Percentiles rank a stretch among this genome's conserved stretches.
These are phyloP conservation scores for Coregonus clupeaformis DNA, from an alignment of 2,113 vertebrate genomes.

Conservation along the genomic window DNA sequence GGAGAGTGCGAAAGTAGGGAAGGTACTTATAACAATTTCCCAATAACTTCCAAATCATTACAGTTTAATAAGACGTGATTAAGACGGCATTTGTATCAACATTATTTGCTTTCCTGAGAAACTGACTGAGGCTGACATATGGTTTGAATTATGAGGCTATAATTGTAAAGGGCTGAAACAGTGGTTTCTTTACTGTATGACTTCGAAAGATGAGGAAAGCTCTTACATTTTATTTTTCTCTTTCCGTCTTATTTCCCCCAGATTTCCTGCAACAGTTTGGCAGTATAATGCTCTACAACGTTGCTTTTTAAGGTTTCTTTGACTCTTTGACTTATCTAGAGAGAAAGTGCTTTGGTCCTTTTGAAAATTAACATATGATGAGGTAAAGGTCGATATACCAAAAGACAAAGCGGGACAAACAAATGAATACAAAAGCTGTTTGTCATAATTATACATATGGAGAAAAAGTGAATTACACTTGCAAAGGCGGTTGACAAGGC, in stretches of 20 bases:
- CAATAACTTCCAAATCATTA: slow-evolving; percentile 35
- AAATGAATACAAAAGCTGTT: slow-evolving; percentile 17
- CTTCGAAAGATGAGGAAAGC: slow-evolving; percentile 45
- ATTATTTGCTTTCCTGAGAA: slow-evolving; percentile 43
- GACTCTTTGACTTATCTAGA: background rate
- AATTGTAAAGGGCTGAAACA: slow-evolving; percentile 54
- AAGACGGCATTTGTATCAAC: slow-evolving; percentile 39
- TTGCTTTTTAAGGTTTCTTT: too few relatives aligned
- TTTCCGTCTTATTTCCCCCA: background rate
- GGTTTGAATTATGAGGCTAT: slow-evolving; percentile 54
- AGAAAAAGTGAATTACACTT: slow-evolving; percentile 38
- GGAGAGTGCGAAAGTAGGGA: slow-evolving; percentile 13
- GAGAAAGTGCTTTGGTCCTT: background rate
- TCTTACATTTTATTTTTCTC: slow-evolving; percentile 11
- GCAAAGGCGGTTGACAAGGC: slow-evolving; percentile 79
- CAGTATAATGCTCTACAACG: background rate
- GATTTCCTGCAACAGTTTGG: background rate
- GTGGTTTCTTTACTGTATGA: slow-evolving; percentile 25
- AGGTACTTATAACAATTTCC: slow-evolving; percentile 24
- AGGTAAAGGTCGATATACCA: background rate
- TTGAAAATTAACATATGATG: background rate
- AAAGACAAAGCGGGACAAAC: background rate
- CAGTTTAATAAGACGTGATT: slow-evolving; percentile 45
- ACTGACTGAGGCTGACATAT: slow-evolving; percentile 49
- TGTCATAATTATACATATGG: slow-evolving; percentile 33